Base-by-base conservation (phyloP, 2,797 vertebrate genomes). In the Benthosema pterotum region DNA sequence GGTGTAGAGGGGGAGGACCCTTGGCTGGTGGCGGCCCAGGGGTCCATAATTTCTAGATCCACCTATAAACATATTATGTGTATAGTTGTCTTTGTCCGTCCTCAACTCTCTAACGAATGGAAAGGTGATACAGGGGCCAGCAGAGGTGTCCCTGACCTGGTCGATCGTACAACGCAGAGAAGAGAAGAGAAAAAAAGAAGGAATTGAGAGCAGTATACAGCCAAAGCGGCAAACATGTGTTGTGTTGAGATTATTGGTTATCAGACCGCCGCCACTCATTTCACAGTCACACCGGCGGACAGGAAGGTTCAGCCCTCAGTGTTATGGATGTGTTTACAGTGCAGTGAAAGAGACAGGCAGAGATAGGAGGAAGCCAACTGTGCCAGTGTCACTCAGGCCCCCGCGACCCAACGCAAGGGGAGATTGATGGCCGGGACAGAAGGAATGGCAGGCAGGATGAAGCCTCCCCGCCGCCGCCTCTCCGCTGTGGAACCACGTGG, bases 371-470 rank as follows among this genome's bases (percentile, higher is more conserved):
- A 60, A 72, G 73, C 32, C 59, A 60, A 70, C 74, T 80, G 73
- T 57, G 79, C 61, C 38, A 72, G 54, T 88, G 89, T 88, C 87
- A 86, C 70, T 88, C 83, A 87, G 70, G 65, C 77, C 73, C 67
- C 75, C 57, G 78, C 32, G 32, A 38, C 76, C 75, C 80, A 66
- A 66, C 61, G 75, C 75, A 25, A 70, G 64, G 72, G 15, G 77
- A 84, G 72, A 92, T 78, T 88, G 83, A 92, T 89, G 86, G 85
- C 62, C 14, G 65, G 67, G 63, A 67, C 62, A 66, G 57, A 48
- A 60, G 65, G 72, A 50, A 38, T 86, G 77, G 75, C 66, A 79
- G 68, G 67, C 80, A 87, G 79, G 87, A 91, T 88, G 77, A 85
- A 87, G 80, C 71, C 75, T 83, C 88, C 32, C 87, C 81, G 80